Conservation (phyloP, 1,140 invertebrate species). For the Solenopsis invicta region DNA sequence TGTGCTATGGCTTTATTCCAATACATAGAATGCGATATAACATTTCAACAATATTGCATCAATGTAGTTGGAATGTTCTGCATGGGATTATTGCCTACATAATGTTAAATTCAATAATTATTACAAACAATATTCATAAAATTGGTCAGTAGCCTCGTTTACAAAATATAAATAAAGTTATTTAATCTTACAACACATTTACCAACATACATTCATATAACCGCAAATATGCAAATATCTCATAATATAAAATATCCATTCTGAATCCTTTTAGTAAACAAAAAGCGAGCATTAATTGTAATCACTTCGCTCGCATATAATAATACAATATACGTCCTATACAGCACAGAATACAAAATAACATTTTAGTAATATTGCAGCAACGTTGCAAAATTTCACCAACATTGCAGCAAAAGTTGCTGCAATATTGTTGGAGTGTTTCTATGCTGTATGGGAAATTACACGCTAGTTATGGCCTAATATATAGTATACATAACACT, state of each 20-base stretch:
- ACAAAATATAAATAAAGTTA: conserved; percentile 38
- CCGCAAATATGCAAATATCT: conserved; percentile 67
- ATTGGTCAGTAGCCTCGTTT: conserved; percentile 43
- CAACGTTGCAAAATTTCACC: too few species aligned
- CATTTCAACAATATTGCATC: too few species aligned
- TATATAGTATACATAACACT: conserved; percentile 67
- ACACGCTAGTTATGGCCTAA: conserved; percentile 32
- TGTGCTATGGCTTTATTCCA: too few species aligned
- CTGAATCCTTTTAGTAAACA: conserved; percentile 66
- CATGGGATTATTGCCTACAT: neutral
- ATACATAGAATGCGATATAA: too few species aligned
- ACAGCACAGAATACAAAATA: too few species aligned
- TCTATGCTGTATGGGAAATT: conserved; percentile 11
- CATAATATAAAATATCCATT: conserved; percentile 79
- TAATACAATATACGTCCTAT: conserved; percentile 32
- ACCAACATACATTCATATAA: conserved; percentile 68
- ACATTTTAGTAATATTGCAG: too few species aligned
- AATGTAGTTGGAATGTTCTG: too few species aligned
- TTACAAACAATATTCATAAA: conserved; percentile 21
- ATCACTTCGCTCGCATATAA: conserved; percentile 49
- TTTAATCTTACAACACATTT: conserved; percentile 61
- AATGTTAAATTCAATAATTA: conserved; percentile 39
- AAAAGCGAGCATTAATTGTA: conserved; percentile 58
- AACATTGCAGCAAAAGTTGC: too few species aligned
- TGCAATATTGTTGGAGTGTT: too few species aligned